Evolutionary conservation across 1,140 invertebrate genomes (phyloP).

Genomic region (Rhyzopertha dominica): DNA sequence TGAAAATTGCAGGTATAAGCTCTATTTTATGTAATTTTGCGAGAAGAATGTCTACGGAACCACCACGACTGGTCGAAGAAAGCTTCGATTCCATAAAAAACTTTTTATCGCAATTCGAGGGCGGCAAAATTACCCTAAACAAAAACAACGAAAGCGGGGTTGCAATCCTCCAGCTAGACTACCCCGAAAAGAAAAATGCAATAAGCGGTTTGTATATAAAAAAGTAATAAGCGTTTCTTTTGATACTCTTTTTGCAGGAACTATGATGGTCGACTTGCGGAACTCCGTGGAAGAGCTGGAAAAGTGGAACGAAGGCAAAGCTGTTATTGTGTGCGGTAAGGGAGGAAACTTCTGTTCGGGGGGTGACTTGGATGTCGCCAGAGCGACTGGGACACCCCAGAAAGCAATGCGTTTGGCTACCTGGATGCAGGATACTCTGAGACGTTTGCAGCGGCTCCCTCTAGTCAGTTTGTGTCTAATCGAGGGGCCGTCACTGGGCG

Average conservation of each 20-base stretch:
- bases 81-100: slow-evolving; percentile 25
- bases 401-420: slow-evolving; percentile 49
- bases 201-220: not conserved
- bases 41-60: too few relatives aligned
- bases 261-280: slow-evolving; percentile 57
- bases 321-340: slow-evolving; percentile 49
- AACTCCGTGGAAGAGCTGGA: slow-evolving; percentile 48
- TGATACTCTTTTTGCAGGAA: slow-evolving; percentile 44
- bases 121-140: slow-evolving; percentile 46
- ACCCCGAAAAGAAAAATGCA: not conserved
- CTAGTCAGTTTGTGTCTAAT: slow-evolving; percentile 52
- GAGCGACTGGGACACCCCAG: slow-evolving; percentile 36
- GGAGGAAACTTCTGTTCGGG: slow-evolving; percentile 56
- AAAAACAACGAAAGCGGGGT: slow-evolving; percentile 37
- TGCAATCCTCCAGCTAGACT: not conserved
- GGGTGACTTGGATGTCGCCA: slow-evolving; percentile 52
- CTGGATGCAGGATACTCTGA: slow-evolving; percentile 51
- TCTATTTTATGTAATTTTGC: too few relatives aligned
- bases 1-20: too few relatives aligned
- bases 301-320: slow-evolving; percentile 52
- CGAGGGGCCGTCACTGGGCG: slow-evolving; percentile 54
- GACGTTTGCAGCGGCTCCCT: slow-evolving; percentile 48
- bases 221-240: slow-evolving; percentile 7
- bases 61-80: not conserved
- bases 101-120: slow-evolving; percentile 26